Evolutionary conservation across 2,113 vertebrate species (phyloP).

Genomic region (Mustela nigripes): DNA sequence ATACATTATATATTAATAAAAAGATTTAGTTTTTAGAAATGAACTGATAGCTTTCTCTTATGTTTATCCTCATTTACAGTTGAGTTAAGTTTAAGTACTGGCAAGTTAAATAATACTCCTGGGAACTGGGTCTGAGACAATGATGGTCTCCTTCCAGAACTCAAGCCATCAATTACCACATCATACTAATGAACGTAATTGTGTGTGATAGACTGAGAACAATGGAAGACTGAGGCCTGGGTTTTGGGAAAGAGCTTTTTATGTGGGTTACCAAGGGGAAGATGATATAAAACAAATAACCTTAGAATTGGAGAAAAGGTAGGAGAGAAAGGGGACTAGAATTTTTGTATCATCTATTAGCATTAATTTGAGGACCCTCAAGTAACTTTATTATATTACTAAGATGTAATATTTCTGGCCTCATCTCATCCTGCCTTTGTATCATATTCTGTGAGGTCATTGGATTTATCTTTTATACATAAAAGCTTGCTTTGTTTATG

Average conservation of each 20-base stretch:
- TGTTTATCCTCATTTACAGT: background rate
- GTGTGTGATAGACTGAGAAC: background rate
- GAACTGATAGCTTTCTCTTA: background rate
- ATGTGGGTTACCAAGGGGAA: background rate
- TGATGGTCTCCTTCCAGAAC: background rate
- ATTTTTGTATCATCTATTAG: conserved; percentile 3
- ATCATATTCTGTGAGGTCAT: conserved; percentile 68
- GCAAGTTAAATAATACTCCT: background rate
- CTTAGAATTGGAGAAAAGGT: background rate
- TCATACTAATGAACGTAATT: background rate
- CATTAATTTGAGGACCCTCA: background rate
- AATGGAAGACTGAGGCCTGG: background rate
- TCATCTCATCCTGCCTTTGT: conserved; percentile 68
- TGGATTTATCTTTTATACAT: conserved; percentile 74
- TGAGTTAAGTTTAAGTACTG: background rate
- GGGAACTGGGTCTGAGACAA: background rate
- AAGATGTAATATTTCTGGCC: conserved; percentile 59
- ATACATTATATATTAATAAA: background rate
- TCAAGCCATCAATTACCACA: background rate
- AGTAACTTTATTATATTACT: conserved; percentile 57
- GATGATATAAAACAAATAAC: background rate
- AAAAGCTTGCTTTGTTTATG: conserved; percentile 9
- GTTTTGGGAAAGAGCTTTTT: background rate
- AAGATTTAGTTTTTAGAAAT: background rate
- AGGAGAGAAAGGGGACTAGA: background rate